phyloP scores from a whole-genome alignment of 35 echinoderm and acorn worm species.

The Amphiura filiformis region DNA sequence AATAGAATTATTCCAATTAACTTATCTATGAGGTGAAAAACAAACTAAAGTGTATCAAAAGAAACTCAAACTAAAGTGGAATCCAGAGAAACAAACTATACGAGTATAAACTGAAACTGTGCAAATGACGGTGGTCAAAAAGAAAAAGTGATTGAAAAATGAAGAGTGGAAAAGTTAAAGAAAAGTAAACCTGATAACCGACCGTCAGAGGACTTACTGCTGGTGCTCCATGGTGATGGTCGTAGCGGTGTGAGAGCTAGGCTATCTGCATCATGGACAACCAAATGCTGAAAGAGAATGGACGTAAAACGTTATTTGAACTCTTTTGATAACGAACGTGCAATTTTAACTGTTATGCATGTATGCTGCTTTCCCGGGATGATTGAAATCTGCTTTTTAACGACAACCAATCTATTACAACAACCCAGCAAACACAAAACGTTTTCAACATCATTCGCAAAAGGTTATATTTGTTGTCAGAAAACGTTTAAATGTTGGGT shows the following conservation, averaged over 20 bases:
- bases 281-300: constrained; percentile 50
- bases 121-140: neutral
- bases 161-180: neutral
- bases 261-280: constrained; percentile 47
- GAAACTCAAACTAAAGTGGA: neutral
- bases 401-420: too few species aligned
- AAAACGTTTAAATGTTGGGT: too few species aligned
- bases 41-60: too few species aligned
- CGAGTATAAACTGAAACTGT: neutral
- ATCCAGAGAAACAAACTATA: neutral
- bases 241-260: constrained; percentile 53
- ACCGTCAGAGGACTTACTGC: constrained; percentile 19
- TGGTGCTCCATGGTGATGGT: constrained; percentile 64
- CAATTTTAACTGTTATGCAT: neutral
- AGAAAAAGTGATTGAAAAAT: neutral
- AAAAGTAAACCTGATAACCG: neutral
- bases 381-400: too few species aligned
- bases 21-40: neutral
- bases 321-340: neutral
- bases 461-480: too few species aligned
- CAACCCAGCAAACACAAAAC: too few species aligned
- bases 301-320: neutral
- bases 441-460: too few species aligned
- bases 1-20: too few species aligned
- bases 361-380: neutral